Evolutionary conservation across 1,140 invertebrate genomes (phyloP), one percentile per base, ranked within the genome.

Genomic region (Brachystomella parvula): DNA sequence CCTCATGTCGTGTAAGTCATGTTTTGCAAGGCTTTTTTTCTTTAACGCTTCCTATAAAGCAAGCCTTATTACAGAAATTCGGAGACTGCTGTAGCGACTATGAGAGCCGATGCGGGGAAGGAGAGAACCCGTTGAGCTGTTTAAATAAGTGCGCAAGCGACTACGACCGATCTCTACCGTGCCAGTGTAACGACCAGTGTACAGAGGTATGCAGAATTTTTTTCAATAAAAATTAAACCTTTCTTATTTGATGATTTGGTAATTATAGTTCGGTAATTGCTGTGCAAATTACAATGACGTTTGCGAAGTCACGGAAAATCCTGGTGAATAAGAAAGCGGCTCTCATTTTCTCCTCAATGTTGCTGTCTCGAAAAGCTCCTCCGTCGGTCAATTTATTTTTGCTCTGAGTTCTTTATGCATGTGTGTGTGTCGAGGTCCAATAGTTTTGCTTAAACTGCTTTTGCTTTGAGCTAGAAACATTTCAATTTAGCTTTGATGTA

Each of bases 81-180:
- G 61, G 53, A 15, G 68, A 69, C 30, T 69, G 68, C 44, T 69
- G 68, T 29, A 33, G 60, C 2, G 68, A 69, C 53, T 69, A 69
- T 26, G 28, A 47, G 3, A 47, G 58, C 0, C 24, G 49, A 2
- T 69, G 67, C 30, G 49, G 6, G 6, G 49, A 53, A 6, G 49
- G 6, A 19, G 49, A 53, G 12, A 6, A 6, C 24, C 49, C 49
- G 12, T 17, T 24, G 24, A 53, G 15, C 24, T 53, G 49, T 24
- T 53, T 28, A 3, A 17, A 12, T 29, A 12, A 12, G 30, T 59
- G 57, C 30, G 57, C 19, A 9, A 44, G 57, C 30, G 2, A 3
- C 3, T 59, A 28, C 21, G 57, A 59, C 12, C 21, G 24, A 12
- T 6, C 26, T 29, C 3, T 3, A 29, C 24, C 30, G 9, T 29